Evolutionary conservation across 2,797 vertebrate species (phyloP), one percentile per base, ranked within the genome.

Genomic region (Pseudochirops cupreus): DNA sequence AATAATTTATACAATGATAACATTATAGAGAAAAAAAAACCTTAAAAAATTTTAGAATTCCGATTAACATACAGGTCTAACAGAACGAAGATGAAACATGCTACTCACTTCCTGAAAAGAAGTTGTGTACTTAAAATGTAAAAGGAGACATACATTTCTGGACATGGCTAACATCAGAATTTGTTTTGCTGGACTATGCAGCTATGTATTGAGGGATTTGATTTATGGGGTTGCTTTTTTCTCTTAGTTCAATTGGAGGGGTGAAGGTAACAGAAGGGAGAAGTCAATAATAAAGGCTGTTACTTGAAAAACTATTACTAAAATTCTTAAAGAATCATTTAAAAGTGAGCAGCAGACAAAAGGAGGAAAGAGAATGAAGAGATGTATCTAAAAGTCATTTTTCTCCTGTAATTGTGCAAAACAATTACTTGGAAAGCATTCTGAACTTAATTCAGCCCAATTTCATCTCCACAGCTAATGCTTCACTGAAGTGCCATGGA

Each of bases 371-470:
- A 92, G 1, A 94, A 94, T 54, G 11, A 1, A 96, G 54, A 82
- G 92, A 94, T 26, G 16, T 90, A 92, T 94, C 56, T 93, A 10
- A 52, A 87, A 91, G 74, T 87, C 74, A 82, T 87, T 87, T 87
- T 50, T n/a, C 39, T 26, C 21, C 24, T 21, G 16, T 26, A 93
- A 57, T 7, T 91, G 57, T 26, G 31, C 18, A 91, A 57, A 62
- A 93, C 2, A 3, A 87, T 87, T 56, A 82, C 95, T 92, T 21
- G 96, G 91, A 94, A 96, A 92, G 93, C 50, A 93, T 89, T 95
- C 28, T 92, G 93, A 95, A 95, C 16, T 95, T 94, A 95, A 56
- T 91, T 94, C 50, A 87, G 24, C 39, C 39, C 39, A 87, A 87
- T 28, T 87, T 87, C 74, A 87, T 87, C 74, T 87, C 74, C 24